These are phyloP conservation scores for Tillus elongatus DNA, from an alignment of 2,888 invertebrate species.

Conservation along the genomic window DNA sequence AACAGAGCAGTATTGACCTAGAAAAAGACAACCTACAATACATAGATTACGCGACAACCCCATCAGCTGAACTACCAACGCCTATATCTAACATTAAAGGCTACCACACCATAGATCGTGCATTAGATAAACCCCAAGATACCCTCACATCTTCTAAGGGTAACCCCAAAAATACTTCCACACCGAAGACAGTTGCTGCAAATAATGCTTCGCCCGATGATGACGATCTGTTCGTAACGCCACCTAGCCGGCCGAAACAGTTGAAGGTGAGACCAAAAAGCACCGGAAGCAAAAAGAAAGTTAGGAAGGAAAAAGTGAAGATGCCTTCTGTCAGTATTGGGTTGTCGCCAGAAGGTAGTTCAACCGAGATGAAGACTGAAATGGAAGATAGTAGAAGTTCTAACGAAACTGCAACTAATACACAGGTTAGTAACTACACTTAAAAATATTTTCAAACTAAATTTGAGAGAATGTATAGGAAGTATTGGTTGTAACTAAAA, in stretches of 20 bases:
- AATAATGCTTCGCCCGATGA: conserved; percentile 17
- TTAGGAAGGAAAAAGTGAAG: conserved; percentile 20
- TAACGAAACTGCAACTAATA: too few species aligned
- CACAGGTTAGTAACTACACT: too few species aligned
- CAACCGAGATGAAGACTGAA: too few species aligned
- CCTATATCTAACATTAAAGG: conserved; percentile 41
- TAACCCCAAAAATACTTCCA: neutral
- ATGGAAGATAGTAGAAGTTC: too few species aligned
- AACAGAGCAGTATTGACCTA: too few species aligned
- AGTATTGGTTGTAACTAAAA: too few species aligned
- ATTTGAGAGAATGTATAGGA: too few species aligned
- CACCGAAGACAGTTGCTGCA: too few species aligned
- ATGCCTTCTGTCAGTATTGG: conserved; percentile 21
- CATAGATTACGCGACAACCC: conserved; percentile 58
- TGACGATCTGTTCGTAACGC: conserved; percentile 26
- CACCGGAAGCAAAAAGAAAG: conserved; percentile 28
- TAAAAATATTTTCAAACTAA: too few species aligned
- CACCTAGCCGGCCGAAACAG: conserved; percentile 22
- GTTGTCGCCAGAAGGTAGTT: conserved; percentile 10
- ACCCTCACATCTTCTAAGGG: too few species aligned
- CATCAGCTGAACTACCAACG: conserved; percentile 51
- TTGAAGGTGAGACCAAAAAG: conserved; percentile 19
- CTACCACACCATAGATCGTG: conserved; percentile 44
- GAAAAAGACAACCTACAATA: conserved; percentile 46
- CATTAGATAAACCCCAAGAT: conserved; percentile 42